A percentile compares a stretch with the other conserved stretches of the same genome.
phyloP scores from a whole-genome alignment of 2,113 vertebrate species.

The Odobenus rosmarus region DNA sequence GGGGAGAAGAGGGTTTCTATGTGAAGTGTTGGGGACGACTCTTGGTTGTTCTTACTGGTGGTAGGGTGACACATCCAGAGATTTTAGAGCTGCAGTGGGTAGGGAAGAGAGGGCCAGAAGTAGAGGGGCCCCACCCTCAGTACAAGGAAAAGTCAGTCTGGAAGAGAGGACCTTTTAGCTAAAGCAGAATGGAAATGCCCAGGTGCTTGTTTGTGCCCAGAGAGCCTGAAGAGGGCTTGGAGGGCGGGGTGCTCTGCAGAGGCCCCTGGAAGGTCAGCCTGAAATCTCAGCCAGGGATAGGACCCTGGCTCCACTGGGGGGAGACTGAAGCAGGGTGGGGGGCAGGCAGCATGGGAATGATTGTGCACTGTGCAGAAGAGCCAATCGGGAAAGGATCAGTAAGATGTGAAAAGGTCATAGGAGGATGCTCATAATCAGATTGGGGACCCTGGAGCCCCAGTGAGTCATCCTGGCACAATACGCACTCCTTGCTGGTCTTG shows the following conservation, averaged over 20 bases:
- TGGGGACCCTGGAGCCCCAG: not conserved
- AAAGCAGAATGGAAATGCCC: not conserved
- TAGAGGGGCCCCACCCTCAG: too few relatives aligned
- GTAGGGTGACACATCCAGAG: not conserved
- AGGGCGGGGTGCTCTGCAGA: not conserved
- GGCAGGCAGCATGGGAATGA: fast-evolving
- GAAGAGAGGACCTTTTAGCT: not conserved
- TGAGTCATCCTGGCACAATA: not conserved
- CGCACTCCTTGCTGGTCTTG: not conserved
- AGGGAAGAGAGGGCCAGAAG: too few relatives aligned
- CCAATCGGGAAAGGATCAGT: not conserved
- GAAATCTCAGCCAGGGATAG: not conserved
- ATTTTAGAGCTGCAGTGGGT: not conserved
- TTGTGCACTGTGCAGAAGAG: fast-evolving
- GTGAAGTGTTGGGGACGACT: not conserved
- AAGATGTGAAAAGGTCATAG: not conserved
- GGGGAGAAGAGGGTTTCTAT: not conserved
- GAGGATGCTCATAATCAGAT: not conserved
- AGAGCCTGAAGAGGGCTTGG: not conserved
- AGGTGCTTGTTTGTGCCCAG: not conserved
- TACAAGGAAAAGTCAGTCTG: not conserved
- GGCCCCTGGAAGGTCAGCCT: not conserved
- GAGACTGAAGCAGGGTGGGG: fast-evolving
- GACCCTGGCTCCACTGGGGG: fast-evolving
- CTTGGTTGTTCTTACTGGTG: not conserved